phyloP scores from a whole-genome alignment of 2,888 invertebrate species.

The Andrena praecox region DNA sequence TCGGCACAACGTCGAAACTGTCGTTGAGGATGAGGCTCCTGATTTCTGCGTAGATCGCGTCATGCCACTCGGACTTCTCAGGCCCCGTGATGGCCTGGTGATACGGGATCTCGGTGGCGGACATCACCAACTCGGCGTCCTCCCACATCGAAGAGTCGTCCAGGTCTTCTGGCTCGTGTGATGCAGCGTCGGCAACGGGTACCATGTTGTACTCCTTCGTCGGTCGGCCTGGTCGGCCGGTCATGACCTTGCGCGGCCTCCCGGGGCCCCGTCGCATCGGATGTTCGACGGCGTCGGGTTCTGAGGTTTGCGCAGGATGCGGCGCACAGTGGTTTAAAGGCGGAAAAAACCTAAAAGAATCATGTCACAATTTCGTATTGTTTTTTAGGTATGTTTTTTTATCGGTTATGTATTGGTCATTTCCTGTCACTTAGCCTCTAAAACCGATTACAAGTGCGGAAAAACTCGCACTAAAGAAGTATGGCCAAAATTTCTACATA shows the following conservation, averaged over 20 bases:
- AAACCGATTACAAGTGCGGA: too few species aligned
- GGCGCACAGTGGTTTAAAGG: too few species aligned
- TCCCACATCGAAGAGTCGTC: background rate
- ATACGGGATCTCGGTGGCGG: conserved; percentile 34
- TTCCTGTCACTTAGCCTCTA: too few species aligned
- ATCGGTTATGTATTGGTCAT: too few species aligned
- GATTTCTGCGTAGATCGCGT: conserved; percentile 35
- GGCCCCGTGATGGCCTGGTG: conserved; percentile 25
- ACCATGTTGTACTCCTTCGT: background rate
- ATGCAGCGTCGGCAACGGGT: background rate
- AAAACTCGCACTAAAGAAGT: too few species aligned
- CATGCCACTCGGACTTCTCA: conserved; percentile 31
- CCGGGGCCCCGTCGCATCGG: background rate
- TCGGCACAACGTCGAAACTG: conserved; percentile 45
- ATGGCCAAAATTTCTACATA: too few species aligned
- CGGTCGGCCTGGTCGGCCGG: background rate
- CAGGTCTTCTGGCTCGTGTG: background rate
- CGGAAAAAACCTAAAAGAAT: too few species aligned
- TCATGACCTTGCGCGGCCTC: background rate
- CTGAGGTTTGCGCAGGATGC: too few species aligned
- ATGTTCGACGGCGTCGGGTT: too few species aligned
- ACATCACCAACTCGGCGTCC: background rate
- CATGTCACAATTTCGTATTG: too few species aligned
- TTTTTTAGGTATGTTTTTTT: too few species aligned
- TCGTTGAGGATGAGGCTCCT: conserved; percentile 42